Percentiles rank a stretch among this genome's conserved stretches.
Conservation (phyloP, 2,113 vertebrate genomes). For the Parus major region DNA sequence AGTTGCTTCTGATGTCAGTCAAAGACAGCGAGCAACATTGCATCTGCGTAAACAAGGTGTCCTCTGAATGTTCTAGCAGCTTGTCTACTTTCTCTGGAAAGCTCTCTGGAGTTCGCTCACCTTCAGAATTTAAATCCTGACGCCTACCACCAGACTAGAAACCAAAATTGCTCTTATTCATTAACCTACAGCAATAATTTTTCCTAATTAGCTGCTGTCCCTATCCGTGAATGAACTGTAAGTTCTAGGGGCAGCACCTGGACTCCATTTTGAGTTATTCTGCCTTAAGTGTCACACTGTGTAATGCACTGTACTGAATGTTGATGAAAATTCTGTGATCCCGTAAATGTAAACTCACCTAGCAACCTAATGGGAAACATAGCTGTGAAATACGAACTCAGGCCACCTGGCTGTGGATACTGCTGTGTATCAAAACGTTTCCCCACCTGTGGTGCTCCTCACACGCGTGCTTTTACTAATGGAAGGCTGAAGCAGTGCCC, state of each 20-base stretch:
- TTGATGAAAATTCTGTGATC: neutral
- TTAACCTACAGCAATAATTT: neutral
- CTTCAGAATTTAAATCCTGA: neutral
- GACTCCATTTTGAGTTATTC: neutral
- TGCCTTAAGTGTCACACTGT: neutral
- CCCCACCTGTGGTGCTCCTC: fast-evolving
- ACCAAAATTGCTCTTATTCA: neutral
- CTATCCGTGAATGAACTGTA: neutral
- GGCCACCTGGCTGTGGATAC: neutral
- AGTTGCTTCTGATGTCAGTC: neutral
- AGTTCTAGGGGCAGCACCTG: no score
- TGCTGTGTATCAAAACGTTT: fast-evolving
- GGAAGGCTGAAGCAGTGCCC: fast-evolving
- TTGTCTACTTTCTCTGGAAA: neutral
- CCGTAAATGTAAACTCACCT: fast-evolving
- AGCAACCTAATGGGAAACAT: fast-evolving
- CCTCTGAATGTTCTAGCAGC: neutral
- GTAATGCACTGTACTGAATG: fast-evolving
- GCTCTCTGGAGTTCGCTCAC: neutral
- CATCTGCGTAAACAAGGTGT: neutral
- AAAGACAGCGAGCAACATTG: neutral
- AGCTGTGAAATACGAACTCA: no score
- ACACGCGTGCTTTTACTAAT: fast-evolving
- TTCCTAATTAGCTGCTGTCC: neutral
- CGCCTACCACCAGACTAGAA: neutral